A percentile compares a stretch with the other conserved stretches of the same genome.
These are phyloP conservation scores for Argyrosomus japonicus DNA, from an alignment of 2,113 vertebrate genomes.

Conservation along the genomic window DNA sequence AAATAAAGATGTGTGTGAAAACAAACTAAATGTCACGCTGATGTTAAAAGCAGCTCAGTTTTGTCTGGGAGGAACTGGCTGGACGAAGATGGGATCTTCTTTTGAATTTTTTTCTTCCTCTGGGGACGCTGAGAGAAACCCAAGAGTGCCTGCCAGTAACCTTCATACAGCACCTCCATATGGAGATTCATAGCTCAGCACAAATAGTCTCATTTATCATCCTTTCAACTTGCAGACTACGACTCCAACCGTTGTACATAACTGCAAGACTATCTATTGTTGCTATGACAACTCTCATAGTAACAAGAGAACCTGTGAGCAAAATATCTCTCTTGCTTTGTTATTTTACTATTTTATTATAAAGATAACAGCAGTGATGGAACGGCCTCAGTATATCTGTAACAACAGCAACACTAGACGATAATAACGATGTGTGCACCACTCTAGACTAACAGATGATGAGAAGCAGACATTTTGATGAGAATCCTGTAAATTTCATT, in stretches of 20 bases:
- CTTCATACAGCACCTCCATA: not conserved
- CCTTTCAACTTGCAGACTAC: not conserved
- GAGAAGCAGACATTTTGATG: not conserved
- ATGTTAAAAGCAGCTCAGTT: conserved; percentile 53
- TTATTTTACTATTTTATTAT: no score
- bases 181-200: not conserved
- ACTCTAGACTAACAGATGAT: not conserved
- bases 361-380: not conserved
- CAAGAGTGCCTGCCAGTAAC: not conserved
- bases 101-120: not conserved
- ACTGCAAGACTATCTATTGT: not conserved
- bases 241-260: not conserved
- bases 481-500: not conserved
- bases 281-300: not conserved
- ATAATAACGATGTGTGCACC: not conserved
- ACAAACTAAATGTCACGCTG: not conserved
- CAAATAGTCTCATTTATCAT: not conserved
- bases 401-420: no score
- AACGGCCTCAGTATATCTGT: no score
- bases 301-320: no score
- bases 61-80: conserved; percentile 33
- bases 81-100: not conserved
- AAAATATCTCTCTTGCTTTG: no score
- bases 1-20: conserved; percentile 34
- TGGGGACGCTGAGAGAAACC: not conserved